These are phyloP conservation scores for Siphonodentalium dalli DNA, from an alignment of 2,888 invertebrate species.

Conservation along the genomic window DNA sequence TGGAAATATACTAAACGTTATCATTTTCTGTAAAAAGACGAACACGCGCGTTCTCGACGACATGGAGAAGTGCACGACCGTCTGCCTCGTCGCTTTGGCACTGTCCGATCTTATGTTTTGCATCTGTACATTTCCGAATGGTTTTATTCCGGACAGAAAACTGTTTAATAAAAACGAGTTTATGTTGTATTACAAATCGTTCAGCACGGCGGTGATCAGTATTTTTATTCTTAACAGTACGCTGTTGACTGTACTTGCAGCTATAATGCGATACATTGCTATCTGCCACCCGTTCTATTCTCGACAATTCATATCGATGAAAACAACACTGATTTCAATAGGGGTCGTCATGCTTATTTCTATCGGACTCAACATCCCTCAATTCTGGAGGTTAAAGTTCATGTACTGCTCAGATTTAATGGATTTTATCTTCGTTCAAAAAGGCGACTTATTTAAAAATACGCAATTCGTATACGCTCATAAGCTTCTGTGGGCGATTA, in stretches of 20 bases:
- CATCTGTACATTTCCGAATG: conserved; percentile 69
- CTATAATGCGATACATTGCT: conserved; percentile 77
- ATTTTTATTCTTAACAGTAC: conserved; percentile 73
- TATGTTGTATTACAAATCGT: conserved; percentile 44
- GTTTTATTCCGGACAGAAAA: conserved; percentile 30
- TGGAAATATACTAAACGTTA: conserved; percentile 79
- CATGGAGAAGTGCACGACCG: conserved; percentile 81
- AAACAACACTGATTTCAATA: conserved; percentile 70
- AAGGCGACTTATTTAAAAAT: conserved; percentile 26
- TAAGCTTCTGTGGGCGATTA: conserved; percentile 40
- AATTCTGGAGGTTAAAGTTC: conserved; percentile 35
- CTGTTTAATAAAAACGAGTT: conserved; percentile 70
- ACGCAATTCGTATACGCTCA: conserved; percentile 37
- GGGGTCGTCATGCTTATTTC: conserved; percentile 72
- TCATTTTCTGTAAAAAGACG: conserved; percentile 74
- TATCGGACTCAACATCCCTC: conserved; percentile 74
- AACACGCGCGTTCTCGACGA: conserved; percentile 68
- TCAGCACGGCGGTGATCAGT: conserved; percentile 41
- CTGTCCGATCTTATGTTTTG: conserved; percentile 74
- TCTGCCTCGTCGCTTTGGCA: conserved; percentile 77
- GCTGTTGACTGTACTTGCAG: conserved; percentile 77
- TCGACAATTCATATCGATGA: conserved; percentile 72
- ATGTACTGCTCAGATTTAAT: conserved; percentile 1
- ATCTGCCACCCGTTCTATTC: conserved; percentile 77
- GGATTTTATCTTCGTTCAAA: conserved; percentile 11